Evolutionary conservation across 2,113 vertebrate species (phyloP), one percentile per base, ranked within the genome.

Genomic region (Catharus minimus): DNA sequence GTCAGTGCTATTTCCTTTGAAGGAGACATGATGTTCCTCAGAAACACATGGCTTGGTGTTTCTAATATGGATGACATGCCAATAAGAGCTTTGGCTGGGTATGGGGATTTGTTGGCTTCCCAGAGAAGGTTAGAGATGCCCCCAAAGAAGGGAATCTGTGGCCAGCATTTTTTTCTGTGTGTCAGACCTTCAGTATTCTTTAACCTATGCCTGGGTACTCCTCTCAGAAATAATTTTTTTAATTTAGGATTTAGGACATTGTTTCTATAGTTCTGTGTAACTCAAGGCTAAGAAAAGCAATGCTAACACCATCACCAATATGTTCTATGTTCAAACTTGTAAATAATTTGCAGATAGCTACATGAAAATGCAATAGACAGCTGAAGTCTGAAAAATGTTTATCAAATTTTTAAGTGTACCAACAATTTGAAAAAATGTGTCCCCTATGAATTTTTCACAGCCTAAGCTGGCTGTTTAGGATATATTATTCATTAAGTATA

Each of bases 131-230:
- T 60, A 62, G 26, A 64, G 4, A 11, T 3, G 41, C 3, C 1
- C 26, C 21, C 14, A 46, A 18, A 7, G 12, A 38, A 43, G 80
- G 9, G 7, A 92, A 46, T 58, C 8, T 30, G 9, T 13, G 23
- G 5, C 9, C 2, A 4, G 3, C 2, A 1, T 5, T 3, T 53
- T 86, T n/a, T 47, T 3, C 3, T 75, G 8, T 14, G 28, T 56
- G 12, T 10, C 14, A 57, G 18, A 11, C 15, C 15, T 75, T 83
- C 24, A 52, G 8, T 20, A 71, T 86, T 75, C 10, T 69, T 89
- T 66, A 23, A 50, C 8, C 1, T 6, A 9, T 6, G 2, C 15
- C 9, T 20, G 4, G 6, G 2, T 44, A 43, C 2, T 61, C 33
- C 9, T 60, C 30, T 72, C 21, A 68, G 36, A 74, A 78, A 7